Evolutionary conservation across 2,113 vertebrate genomes (phyloP).

Genomic region (Tapirus terrestris): DNA sequence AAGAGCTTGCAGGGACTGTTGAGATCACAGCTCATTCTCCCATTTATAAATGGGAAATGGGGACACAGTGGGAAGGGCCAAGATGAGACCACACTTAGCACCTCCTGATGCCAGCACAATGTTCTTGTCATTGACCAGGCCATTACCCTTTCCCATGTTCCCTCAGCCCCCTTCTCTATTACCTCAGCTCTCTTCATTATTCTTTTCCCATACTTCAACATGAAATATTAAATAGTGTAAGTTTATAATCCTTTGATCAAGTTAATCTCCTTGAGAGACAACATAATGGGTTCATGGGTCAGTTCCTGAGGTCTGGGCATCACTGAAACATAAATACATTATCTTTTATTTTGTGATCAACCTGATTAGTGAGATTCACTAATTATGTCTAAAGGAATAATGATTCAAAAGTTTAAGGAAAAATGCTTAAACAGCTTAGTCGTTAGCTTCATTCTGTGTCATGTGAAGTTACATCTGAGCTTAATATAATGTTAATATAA

Average conservation of each 20-base stretch:
- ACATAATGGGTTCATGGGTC: neutral
- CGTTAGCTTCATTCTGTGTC: neutral
- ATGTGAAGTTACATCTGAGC: neutral
- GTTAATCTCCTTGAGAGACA: neutral
- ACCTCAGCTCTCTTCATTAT: neutral
- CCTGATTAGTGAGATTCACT: neutral
- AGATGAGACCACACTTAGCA: neutral
- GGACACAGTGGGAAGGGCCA: neutral
- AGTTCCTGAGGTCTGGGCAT: neutral
- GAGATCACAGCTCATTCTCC: neutral
- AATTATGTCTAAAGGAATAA: slow-evolving; percentile 24
- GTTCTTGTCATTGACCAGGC: neutral
- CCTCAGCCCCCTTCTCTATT: neutral
- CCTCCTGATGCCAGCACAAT: accelerated
- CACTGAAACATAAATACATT: neutral
- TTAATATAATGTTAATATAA: neutral
- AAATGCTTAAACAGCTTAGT: neutral
- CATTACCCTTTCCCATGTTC: neutral
- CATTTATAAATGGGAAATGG: neutral
- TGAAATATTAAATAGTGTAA: neutral
- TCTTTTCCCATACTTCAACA: neutral
- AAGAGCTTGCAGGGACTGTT: neutral
- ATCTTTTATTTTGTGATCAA: slow-evolving; percentile 36
- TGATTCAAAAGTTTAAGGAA: neutral
- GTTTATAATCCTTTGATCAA: neutral